These are phyloP conservation scores for Pteropus alecto DNA, from an alignment of 2,113 vertebrate genomes.

Conservation along the genomic window DNA sequence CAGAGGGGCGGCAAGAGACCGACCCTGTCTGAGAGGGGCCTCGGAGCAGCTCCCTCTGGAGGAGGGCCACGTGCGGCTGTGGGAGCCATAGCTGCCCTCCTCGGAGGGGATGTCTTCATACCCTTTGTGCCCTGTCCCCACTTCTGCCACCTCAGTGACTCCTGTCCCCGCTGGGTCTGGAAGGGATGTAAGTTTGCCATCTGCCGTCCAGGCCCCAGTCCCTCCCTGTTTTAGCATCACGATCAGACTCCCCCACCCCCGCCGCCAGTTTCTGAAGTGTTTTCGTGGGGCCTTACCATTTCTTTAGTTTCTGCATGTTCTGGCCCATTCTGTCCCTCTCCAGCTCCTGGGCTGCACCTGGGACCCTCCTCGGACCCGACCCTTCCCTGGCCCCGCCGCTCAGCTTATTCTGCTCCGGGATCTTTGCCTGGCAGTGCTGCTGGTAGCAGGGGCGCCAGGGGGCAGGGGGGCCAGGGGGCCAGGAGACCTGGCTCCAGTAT, in stretches of 20 bases:
- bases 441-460: background rate
- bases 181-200: background rate
- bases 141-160: background rate
- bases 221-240: no score
- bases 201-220: background rate
- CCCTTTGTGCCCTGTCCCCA: background rate
- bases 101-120: background rate
- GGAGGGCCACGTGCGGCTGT: background rate
- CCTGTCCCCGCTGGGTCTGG: background rate
- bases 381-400: background rate
- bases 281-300: background rate
- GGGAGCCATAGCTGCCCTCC: background rate
- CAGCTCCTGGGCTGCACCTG: background rate
- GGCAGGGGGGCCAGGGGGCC: background rate
- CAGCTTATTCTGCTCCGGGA: background rate
- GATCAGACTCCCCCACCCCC: no score
- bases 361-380: background rate
- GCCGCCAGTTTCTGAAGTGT: background rate
- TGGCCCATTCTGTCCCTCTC: background rate
- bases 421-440: background rate
- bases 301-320: background rate
- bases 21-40: constrained; percentile 55
- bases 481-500: background rate
- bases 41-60: background rate
- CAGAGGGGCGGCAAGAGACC: constrained; percentile 39